These are phyloP conservation scores for Varanus komodoensis DNA, from an alignment of 2,113 vertebrate species.

Conservation along the genomic window DNA sequence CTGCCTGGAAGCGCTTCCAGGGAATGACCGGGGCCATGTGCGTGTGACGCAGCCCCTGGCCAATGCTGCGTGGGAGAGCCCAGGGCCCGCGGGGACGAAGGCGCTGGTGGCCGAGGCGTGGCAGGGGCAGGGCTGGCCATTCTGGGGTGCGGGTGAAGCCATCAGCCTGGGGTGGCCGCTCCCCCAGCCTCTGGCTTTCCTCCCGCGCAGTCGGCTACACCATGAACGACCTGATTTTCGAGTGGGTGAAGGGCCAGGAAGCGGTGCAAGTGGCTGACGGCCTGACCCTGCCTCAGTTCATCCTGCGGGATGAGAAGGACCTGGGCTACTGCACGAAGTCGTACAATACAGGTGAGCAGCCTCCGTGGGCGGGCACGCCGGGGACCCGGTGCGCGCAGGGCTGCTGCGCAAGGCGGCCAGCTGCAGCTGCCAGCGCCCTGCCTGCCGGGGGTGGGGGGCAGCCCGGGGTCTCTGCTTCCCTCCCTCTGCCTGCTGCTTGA, in stretches of 20 bases:
- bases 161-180: background rate
- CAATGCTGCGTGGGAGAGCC: background rate
- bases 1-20: too few relatives aligned
- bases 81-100: too few relatives aligned
- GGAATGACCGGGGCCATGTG: too few relatives aligned
- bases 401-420: too few relatives aligned
- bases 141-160: too few relatives aligned
- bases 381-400: background rate
- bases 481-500: background rate
- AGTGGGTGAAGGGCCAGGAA: conserved; percentile 89
- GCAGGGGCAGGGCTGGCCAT: too few relatives aligned
- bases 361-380: background rate
- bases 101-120: background rate
- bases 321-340: conserved; percentile 93
- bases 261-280: conserved; percentile 94
- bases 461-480: background rate
- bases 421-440: too few relatives aligned
- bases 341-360: conserved; percentile 92
- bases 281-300: conserved; percentile 92
- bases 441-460: background rate
- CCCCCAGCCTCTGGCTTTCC: background rate
- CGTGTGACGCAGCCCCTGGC: too few relatives aligned
- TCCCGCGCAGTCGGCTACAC: conserved; percentile 89
- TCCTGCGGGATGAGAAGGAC: conserved; percentile 91
- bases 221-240: conserved; percentile 93